Conservation (phyloP, 2,797 vertebrate genomes). For the Danio albolineatus region DNA sequence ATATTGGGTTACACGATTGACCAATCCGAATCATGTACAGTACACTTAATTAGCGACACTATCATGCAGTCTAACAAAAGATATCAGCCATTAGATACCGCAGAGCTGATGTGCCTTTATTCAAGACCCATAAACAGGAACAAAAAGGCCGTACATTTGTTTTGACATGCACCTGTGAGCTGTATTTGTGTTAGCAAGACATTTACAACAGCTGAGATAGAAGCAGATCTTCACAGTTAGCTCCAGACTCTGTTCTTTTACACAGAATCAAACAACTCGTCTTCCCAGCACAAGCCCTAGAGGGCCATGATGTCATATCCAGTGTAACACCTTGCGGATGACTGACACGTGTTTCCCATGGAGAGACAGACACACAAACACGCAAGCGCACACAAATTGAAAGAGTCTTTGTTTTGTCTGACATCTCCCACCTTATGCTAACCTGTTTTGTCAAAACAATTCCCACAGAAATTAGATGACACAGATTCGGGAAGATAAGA, state of each 20-base stretch:
- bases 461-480: slow-evolving; percentile 84
- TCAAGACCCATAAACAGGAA: slow-evolving; percentile 45
- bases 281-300: slow-evolving; percentile 82
- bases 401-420: slow-evolving; percentile 75
- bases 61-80: slow-evolving; percentile 8
- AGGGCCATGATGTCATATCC: slow-evolving; percentile 86
- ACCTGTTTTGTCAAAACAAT: slow-evolving; percentile 88
- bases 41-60: not conserved
- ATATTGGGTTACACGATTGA: not conserved
- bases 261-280: slow-evolving; percentile 81
- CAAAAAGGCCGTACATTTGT: slow-evolving; percentile 59
- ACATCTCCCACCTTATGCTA: slow-evolving; percentile 80
- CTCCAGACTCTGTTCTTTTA: slow-evolving; percentile 80
- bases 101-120: slow-evolving; percentile 30
- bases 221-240: slow-evolving; percentile 73
- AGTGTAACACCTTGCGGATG: slow-evolving; percentile 80
- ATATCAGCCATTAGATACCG: slow-evolving; percentile 4
- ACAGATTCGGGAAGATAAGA: slow-evolving; percentile 77
- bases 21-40: not conserved
- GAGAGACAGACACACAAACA: slow-evolving; percentile 43
- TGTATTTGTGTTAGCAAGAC: slow-evolving; percentile 77
- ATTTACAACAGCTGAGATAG: slow-evolving; percentile 72
- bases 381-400: slow-evolving; percentile 67
- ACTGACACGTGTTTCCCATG: slow-evolving; percentile 82
- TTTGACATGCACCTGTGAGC: slow-evolving; percentile 75